Evolutionary conservation across 2,797 vertebrate species (phyloP).

Genomic region (Xiphophorus birchmanni): DNA sequence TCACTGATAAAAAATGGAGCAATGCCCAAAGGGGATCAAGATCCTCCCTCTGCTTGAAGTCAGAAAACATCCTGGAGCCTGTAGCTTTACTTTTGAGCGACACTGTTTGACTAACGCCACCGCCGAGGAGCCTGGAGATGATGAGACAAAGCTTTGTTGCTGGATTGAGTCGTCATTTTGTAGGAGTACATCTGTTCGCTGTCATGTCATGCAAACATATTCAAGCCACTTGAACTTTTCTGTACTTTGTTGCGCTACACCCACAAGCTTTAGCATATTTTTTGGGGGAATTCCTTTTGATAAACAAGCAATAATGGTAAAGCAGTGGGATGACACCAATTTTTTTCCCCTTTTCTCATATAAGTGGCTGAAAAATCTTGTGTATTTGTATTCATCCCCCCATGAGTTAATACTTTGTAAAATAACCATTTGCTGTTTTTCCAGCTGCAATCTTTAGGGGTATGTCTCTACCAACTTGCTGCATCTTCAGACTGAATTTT

Average conservation of each 20-base stretch:
- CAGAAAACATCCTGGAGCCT: slow-evolving; percentile 35
- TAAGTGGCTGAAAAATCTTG: neutral
- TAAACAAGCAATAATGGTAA: neutral
- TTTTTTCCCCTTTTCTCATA: neutral
- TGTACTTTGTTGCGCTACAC: neutral
- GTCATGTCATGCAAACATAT: slow-evolving; percentile 3
- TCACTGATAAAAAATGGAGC: slow-evolving; percentile 33
- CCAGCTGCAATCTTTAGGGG: neutral
- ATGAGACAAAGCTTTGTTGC: slow-evolving; percentile 33
- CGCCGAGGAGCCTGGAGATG: slow-evolving; percentile 34
- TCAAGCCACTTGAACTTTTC: neutral
- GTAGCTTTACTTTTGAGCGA: slow-evolving; percentile 47
- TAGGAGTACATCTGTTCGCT: slow-evolving; percentile 18
- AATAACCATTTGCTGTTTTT: neutral
- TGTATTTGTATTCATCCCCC: neutral
- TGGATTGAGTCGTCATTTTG: slow-evolving; percentile 54
- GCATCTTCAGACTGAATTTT: neutral
- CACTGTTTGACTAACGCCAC: slow-evolving; percentile 51
- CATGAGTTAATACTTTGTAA: neutral
- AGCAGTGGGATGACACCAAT: neutral
- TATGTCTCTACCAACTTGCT: neutral
- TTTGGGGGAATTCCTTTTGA: neutral
- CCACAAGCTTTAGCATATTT: neutral
- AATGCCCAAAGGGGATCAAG: slow-evolving; percentile 51
- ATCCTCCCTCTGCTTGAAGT: slow-evolving; percentile 52